Base-by-base conservation (phyloP, 1,140 invertebrate species). In the Zeugodacus cucurbitae region DNA sequence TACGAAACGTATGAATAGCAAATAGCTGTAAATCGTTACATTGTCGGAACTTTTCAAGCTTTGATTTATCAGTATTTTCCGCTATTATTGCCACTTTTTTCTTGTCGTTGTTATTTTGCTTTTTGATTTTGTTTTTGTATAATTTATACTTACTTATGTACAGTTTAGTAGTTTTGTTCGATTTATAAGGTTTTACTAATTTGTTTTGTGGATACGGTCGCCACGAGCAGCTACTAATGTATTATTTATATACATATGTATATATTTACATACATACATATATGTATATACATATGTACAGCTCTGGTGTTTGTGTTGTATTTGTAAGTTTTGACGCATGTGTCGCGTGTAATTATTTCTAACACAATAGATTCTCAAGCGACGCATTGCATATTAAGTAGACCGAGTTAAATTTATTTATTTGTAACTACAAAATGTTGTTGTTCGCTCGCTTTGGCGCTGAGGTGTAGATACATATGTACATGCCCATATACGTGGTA, bases 21-120 rank as follows among this genome's bases (percentile, higher is more conserved):
- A 32, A 14, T 26, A 67, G 64, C 64, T 29, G 64, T 67, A 67
- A 67, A 67, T 67, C 11, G 29, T 17, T 32, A 17, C 10, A 29
- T 67, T 67, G 64, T 67, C 64, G 64, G 64, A 67, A 67, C 64
- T 67, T 34, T 67, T 67, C 64, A 67, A 67, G 26, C 64, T 67
- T 29, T 67, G 64, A 67, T 67, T 67, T 67, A 67, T 67, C 64
- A 67, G 26, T 26, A 67, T 67, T 67, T 67, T 67, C 64, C 64
- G 64, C 64, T 67, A 32, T 67, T 67, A 26, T 17, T 67, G 64
- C 64, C 17, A 67, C 64, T 34, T 11, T 11, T 67, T 67, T 67
- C 64, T 67, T 67, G 26, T 62, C 3, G 26, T 62, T 26, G 6
- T 26, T 62, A n/a, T 62, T n/a, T 62, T 62, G 2, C 8, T 26